Evolutionary conservation across 2,888 invertebrate species (phyloP), one percentile per base, ranked within the genome.

Genomic region (Carcina quercana): DNA sequence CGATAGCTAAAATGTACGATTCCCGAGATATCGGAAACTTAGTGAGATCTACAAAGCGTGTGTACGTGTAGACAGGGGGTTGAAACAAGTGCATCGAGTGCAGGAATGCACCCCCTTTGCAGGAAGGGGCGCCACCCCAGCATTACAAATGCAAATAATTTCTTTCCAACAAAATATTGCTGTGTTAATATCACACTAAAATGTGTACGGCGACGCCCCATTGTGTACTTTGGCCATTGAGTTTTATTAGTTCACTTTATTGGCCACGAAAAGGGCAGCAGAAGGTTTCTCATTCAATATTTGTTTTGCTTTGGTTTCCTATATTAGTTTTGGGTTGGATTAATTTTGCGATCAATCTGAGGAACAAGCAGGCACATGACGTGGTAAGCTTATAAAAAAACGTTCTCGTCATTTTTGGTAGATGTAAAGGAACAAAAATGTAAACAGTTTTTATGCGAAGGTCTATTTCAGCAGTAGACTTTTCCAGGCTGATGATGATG

Each of bases 71-170:
- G 12, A 11, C 15, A 6, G 45, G 40, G 43, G 43, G 53, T 38
- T 42, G 59, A 61, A 59, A 64, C 65, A 64, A 67, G 68, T 68
- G 68, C 62, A 69, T 31, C 50, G 47, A 53, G 59, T 66, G 66
- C 64, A 67, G 76, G 75, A 73, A 76, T 78, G 73, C 70, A 69
- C 44, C 56, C 59, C 59, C 59, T 39, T 45, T 40, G 47, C 47
- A 43, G n/a, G n/a, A n/a, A n/a, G 41, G 39, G 34, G 30, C 29
- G 28, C 50, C 50, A 40, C 36, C 41, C 17, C 35, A 42, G 54
- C 54, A 55, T 59, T 59, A 57, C 70, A 46, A 74, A 80, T 76
- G 71, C 76, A 79, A 80, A 82, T 74, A 75, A 74, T 78, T 79
- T 78, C 76, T 75, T 79, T 63, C 60, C 56, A 45, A 70, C 72